Percentiles rank a stretch among this genome's conserved stretches.
Conservation (phyloP, 2,888 invertebrate species). For the Lordiphosa andalusiaca region DNA sequence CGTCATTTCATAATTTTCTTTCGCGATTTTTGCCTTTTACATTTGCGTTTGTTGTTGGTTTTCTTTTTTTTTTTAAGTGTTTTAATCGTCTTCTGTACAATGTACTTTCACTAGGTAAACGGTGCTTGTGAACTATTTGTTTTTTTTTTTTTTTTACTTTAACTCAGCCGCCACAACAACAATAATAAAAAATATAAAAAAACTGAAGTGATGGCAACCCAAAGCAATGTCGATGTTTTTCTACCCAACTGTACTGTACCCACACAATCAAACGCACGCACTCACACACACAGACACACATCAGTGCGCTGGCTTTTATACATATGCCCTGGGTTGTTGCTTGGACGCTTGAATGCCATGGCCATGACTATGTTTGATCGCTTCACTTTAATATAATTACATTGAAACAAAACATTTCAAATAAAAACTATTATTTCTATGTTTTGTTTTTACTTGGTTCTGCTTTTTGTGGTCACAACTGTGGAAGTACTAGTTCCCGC, state of each 20-base stretch:
- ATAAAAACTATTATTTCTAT: neutral
- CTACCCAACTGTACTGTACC: slow-evolving; percentile 70
- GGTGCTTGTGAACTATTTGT: neutral
- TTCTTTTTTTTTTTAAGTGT: neutral
- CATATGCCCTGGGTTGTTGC: slow-evolving; percentile 32
- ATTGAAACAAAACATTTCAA: slow-evolving; percentile 5
- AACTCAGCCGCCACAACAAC: neutral
- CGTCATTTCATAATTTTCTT: slow-evolving; percentile 42
- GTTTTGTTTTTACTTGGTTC: slow-evolving; percentile 29
- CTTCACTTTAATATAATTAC: neutral
- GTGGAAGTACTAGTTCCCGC: slow-evolving; percentile 54
- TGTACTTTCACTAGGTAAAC: slow-evolving; percentile 16
- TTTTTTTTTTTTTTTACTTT: slow-evolving; percentile 16
- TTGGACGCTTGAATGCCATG: neutral
- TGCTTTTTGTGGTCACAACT: slow-evolving; percentile 32
- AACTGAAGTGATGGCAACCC: slow-evolving; percentile 19
- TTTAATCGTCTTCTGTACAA: too few species aligned
- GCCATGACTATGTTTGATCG: too few species aligned
- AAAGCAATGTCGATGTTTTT: slow-evolving; percentile 59
- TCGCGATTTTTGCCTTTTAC: too few species aligned
- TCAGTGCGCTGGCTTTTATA: slow-evolving; percentile 5
- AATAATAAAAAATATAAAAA: slow-evolving; percentile 9
- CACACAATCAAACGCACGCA: slow-evolving; percentile 43
- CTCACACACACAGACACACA: slow-evolving; percentile 34
- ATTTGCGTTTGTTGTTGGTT: neutral